phyloP scores from a whole-genome alignment of 2,888 invertebrate species.

The Resseliella maxima region DNA sequence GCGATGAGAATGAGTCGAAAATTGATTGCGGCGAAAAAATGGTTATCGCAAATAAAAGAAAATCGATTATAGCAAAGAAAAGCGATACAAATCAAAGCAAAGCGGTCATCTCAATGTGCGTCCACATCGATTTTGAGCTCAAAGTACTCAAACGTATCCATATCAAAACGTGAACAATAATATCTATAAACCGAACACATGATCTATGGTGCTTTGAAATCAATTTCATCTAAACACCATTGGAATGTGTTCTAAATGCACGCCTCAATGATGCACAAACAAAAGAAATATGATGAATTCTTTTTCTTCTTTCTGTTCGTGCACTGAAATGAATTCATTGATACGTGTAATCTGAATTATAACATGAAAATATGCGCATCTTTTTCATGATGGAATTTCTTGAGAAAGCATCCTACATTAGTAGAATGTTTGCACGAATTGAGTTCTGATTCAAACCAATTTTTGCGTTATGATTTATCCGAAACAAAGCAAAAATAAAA shows the following conservation, averaged over 20 bases:
- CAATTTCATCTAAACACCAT: background rate
- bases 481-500: background rate
- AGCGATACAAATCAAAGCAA: background rate
- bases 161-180: background rate
- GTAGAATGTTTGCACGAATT: too few relatives aligned
- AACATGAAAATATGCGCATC: too few relatives aligned
- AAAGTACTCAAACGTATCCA: background rate
- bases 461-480: background rate
- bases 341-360: too few relatives aligned
- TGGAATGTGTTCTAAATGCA: background rate
- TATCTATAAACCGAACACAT: background rate
- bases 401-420: too few relatives aligned
- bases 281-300: background rate
- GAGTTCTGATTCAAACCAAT: background rate
- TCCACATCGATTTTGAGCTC: too few relatives aligned
- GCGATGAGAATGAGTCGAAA: background rate
- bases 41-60: background rate
- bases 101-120: background rate
- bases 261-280: background rate
- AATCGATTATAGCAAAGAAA: slow-evolving; percentile 23
- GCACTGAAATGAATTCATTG: background rate
- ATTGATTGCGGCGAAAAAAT: background rate
- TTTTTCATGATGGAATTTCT: background rate
- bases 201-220: background rate
- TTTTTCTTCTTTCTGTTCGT: background rate